These are phyloP conservation scores for Gryllus longicercus DNA, from an alignment of 2,888 invertebrate species.

Conservation along the genomic window DNA sequence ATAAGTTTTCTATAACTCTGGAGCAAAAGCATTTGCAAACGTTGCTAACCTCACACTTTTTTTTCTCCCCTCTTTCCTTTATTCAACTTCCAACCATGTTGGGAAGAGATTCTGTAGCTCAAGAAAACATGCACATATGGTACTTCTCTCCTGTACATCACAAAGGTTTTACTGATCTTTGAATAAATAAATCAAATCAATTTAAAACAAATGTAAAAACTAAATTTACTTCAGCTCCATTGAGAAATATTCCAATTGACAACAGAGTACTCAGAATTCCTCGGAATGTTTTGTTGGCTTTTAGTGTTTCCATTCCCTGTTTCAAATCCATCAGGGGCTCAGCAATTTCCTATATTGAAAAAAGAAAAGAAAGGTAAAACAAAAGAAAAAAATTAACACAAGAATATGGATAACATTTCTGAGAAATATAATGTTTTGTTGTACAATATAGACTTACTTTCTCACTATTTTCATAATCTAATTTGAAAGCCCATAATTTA, in stretches of 20 bases:
- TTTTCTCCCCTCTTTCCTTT: too few relatives aligned
- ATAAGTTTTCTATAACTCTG: too few relatives aligned
- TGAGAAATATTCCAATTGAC: constrained; percentile 94
- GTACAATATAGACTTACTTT: constrained; percentile 53
- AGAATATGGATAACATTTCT: not conserved
- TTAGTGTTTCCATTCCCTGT: constrained; percentile 88
- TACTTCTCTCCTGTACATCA: too few relatives aligned
- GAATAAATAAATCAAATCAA: not conserved
- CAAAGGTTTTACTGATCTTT: too few relatives aligned
- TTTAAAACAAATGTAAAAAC: not conserved
- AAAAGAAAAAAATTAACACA: constrained; percentile 25
- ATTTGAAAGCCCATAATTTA: constrained; percentile 96
- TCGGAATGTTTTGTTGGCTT: constrained; percentile 89
- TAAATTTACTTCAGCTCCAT: constrained; percentile 65
- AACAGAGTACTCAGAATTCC: constrained; percentile 89
- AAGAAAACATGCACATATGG: too few relatives aligned
- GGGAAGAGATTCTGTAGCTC: too few relatives aligned
- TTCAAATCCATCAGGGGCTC: constrained; percentile 99
- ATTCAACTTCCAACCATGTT: too few relatives aligned
- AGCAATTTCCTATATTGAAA: constrained; percentile 78
- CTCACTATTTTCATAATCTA: constrained; percentile 96
- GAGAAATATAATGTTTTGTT: not conserved
- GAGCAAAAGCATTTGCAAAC: too few relatives aligned
- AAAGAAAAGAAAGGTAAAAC: too few relatives aligned
- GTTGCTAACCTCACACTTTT: too few relatives aligned